These are phyloP conservation scores for Stenotaenia linearis DNA, from an alignment of 2,888 invertebrate species.

Conservation along the genomic window DNA sequence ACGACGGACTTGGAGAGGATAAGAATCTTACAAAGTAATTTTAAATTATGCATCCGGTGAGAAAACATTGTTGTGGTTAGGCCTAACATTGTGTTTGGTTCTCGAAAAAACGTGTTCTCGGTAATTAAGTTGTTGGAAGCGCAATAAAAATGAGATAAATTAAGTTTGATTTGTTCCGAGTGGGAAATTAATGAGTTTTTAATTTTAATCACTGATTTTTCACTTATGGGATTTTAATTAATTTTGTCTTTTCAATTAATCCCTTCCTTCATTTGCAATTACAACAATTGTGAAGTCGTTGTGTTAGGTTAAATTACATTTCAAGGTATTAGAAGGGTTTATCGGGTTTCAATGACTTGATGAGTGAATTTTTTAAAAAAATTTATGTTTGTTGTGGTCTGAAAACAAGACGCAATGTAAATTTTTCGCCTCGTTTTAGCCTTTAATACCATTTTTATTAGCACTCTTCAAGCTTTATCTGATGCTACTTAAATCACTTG, in stretches of 20 bases:
- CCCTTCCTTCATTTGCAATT: background rate
- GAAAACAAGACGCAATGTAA: background rate
- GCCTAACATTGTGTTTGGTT: background rate
- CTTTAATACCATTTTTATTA: background rate
- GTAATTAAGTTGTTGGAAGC: background rate
- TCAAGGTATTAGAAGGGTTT: background rate
- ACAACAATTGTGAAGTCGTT: background rate
- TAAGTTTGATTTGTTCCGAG: no score
- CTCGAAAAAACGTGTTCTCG: background rate
- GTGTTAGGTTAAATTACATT: background rate
- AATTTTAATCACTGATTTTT: no score
- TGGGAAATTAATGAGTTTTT: no score
- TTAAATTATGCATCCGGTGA: background rate
- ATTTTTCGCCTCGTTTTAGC: background rate
- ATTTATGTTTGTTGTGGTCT: background rate
- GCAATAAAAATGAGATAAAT: background rate
- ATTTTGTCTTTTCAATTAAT: background rate
- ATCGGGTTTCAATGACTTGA: background rate
- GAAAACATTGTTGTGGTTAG: background rate
- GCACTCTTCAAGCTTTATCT: background rate
- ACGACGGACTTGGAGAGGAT: no score
- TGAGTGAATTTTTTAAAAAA: background rate
- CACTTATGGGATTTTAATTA: background rate
- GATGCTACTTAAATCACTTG: background rate
- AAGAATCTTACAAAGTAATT: no score